Evolutionary conservation across 2,888 invertebrate species (phyloP), one percentile per base, ranked within the genome.

Genomic region (Pollenia amentaria): DNA sequence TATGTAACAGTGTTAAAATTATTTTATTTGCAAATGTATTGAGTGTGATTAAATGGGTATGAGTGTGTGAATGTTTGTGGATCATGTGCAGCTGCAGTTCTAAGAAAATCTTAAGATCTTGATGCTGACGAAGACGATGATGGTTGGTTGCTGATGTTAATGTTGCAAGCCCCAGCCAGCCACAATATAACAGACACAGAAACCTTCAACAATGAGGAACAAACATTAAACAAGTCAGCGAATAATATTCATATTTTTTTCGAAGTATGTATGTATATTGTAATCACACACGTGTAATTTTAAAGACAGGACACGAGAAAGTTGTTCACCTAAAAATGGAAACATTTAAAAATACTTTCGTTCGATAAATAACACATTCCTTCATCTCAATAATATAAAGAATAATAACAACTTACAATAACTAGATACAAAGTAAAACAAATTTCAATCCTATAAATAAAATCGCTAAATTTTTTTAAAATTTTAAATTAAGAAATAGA

Each of bases 11-110:
- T 73, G 65, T 69, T 55, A 69, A 75, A 60, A 60, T 69, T 21
- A 57, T 75, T 60, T 62, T 69, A 53, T 40, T 76, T 76, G 55
- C 8, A 40, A 29, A 10, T 48, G 11, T 38, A 29, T 29, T 51
- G 10, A 67, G 65, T 67, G 18, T 65, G 9, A 21, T 8, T 21
- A 14, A 12, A 2, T 18, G 16, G 9, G 14, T 16, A 10, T 16
- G 21, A 9, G 44, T 60, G 18, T 44, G 53, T 44, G 8, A 12
- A 21, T 57, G 14, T 48, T n/a, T 55, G 12, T 70, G 51, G 16
- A 48, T 18, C 67, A 62, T 29, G 53, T 76, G 87, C 87, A 87
- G 87, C 84, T 87, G 87, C 84, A 84, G 51, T 84, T 87, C 84
- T 84, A 29, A 75, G 87, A 87, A 87, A 76, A 67, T 72, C 55